phyloP scores from a whole-genome alignment of 2,113 vertebrate species.

The Aptenodytes patagonicus region DNA sequence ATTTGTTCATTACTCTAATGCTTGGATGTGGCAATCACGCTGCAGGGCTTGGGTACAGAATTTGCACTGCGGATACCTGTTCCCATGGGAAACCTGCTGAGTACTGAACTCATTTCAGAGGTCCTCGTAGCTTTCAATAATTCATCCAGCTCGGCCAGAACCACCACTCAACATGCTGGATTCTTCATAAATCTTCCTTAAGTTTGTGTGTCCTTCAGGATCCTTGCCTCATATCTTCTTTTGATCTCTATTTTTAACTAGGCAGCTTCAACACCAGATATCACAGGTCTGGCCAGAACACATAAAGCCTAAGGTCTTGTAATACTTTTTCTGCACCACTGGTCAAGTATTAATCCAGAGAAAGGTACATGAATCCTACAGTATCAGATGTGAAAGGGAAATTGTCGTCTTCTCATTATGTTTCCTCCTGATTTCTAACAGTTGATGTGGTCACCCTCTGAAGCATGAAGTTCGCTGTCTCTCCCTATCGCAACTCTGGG shows the following conservation, averaged over 20 bases:
- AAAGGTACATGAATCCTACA: neutral
- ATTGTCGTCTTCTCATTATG: neutral
- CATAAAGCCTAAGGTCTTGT: accelerated
- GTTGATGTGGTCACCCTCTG: neutral
- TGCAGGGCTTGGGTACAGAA: neutral
- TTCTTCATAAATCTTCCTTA: neutral
- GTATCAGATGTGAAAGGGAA: neutral
- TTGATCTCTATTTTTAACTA: neutral
- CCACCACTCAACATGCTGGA: neutral
- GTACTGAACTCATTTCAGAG: neutral
- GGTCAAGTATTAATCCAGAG: neutral
- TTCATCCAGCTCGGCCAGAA: neutral
- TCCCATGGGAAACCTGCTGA: conserved; percentile 47
- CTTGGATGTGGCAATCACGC: neutral
- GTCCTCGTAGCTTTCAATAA: neutral
- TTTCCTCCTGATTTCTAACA: neutral
- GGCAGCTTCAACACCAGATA: neutral
- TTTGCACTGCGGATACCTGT: conserved; percentile 25
- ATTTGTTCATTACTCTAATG: neutral
- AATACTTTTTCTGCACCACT: neutral
- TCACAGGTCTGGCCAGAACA: neutral
- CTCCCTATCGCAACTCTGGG: neutral
- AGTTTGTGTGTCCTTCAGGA: neutral
- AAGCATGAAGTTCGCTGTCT: neutral
- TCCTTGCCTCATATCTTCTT: neutral